Percentiles rank a stretch among this genome's conserved stretches.
Evolutionary conservation across 2,797 vertebrate species (phyloP).

Genomic region (Cyprinella venusta): DNA sequence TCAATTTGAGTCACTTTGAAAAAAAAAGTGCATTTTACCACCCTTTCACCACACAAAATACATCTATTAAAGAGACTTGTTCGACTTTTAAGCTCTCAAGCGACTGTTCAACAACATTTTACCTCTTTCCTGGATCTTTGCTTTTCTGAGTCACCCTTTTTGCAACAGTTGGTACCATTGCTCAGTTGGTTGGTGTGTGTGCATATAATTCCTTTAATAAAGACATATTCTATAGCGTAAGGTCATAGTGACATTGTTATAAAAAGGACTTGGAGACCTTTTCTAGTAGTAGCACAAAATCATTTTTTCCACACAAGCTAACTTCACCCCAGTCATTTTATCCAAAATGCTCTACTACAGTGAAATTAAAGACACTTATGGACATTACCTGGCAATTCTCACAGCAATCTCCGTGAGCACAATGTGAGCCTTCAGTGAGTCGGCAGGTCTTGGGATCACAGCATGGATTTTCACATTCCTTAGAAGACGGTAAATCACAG

Average conservation of each 20-base stretch:
- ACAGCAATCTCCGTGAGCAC: slow-evolving; percentile 85
- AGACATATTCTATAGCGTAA: neutral
- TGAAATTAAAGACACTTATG: neutral
- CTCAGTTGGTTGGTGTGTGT: neutral
- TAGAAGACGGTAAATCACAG: slow-evolving; percentile 28
- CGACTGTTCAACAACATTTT: neutral
- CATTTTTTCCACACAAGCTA: neutral
- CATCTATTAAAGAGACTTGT: no score
- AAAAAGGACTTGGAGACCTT: neutral
- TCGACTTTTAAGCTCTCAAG: neutral
- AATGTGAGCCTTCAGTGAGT: slow-evolving; percentile 78
- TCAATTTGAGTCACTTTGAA: no score
- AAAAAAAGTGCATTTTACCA: no score
- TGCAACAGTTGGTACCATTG: neutral
- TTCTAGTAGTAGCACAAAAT: neutral
- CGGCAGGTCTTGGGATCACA: slow-evolving; percentile 87
- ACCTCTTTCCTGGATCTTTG: neutral
- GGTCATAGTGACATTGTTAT: neutral
- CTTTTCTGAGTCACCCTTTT: neutral
- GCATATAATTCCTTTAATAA: neutral
- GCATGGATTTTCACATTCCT: slow-evolving; percentile 86
- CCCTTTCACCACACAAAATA: no score
- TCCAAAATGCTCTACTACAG: neutral
- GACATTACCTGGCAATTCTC: slow-evolving; percentile 83
- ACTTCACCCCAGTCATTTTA: neutral